Percentiles rank a stretch among this genome's conserved stretches.
These are phyloP conservation scores for Cerceris rybyensis DNA, from an alignment of 2,888 invertebrate genomes.

Conservation along the genomic window DNA sequence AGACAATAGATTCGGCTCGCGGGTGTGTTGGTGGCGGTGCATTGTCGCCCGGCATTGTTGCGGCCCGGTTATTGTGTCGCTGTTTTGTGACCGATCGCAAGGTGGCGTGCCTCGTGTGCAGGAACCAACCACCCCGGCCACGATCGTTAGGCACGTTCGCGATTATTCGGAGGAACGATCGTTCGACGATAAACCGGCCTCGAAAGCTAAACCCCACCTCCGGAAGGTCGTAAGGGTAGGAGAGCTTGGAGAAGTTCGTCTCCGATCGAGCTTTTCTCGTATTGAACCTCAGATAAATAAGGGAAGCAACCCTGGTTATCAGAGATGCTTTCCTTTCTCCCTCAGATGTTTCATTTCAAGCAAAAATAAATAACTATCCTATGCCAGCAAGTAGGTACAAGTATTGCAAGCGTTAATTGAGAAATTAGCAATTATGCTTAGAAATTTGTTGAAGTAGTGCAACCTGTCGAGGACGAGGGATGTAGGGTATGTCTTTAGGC, in stretches of 20 bases:
- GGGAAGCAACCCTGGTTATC: neutral
- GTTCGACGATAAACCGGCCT: conserved; percentile 65
- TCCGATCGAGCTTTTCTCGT: conserved; percentile 49
- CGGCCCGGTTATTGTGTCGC: conserved; percentile 78
- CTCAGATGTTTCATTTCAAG: neutral
- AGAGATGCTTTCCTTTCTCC: neutral
- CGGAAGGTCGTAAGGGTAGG: conserved; percentile 48
- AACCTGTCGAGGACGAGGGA: neutral
- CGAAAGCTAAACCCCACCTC: conserved; percentile 48
- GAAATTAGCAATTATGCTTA: conserved; percentile 6
- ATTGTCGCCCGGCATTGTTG: conserved; percentile 76
- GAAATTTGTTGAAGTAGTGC: neutral
- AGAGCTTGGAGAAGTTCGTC: conserved; percentile 38
- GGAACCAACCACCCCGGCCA: conserved; percentile 63
- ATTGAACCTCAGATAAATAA: conserved; percentile 44
- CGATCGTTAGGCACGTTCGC: conserved; percentile 74
- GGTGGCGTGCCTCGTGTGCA: conserved; percentile 73
- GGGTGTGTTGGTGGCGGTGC: conserved; percentile 74
- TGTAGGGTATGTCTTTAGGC: neutral
- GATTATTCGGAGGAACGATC: conserved; percentile 71
- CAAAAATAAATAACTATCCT: neutral
- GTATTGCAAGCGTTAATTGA: neutral
- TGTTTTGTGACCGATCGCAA: conserved; percentile 79
- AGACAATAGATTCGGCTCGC: conserved; percentile 78
- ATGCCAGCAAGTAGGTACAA: neutral